Conservation (phyloP, 1,140 invertebrate species). For the Tribolium castaneum region DNA sequence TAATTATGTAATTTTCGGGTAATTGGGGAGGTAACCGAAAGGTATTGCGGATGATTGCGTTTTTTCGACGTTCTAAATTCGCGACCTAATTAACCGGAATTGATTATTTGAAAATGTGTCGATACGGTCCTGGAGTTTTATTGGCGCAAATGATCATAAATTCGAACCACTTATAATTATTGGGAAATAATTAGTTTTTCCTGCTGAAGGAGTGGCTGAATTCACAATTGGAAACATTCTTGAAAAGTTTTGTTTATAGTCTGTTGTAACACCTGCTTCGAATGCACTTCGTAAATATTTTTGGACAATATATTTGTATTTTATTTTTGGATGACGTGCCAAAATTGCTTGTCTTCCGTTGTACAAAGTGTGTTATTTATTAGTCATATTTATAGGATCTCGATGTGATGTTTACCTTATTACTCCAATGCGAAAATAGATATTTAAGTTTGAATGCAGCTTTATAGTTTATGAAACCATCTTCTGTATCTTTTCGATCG, state of each 20-base stretch:
- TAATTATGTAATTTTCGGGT: constrained; percentile 20
- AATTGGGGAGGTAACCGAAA: constrained; percentile 11
- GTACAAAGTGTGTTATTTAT: background rate
- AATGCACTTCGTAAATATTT: background rate
- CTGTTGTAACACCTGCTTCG: background rate
- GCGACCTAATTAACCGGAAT: background rate
- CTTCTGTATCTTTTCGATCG: too few relatives aligned
- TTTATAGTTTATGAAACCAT: background rate
- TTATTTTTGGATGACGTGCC: background rate
- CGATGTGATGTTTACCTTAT: background rate
- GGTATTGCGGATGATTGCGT: background rate
- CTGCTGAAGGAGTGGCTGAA: background rate
- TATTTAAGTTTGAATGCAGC: background rate
- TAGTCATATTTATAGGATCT: background rate
- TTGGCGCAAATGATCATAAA: background rate
- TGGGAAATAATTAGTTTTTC: background rate
- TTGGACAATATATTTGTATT: background rate
- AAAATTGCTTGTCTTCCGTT: background rate
- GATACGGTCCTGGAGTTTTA: background rate
- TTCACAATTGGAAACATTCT: background rate
- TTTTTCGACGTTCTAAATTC: background rate
- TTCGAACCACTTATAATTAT: background rate
- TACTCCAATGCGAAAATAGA: background rate
- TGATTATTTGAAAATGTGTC: background rate
- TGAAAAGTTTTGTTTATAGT: background rate